Evolutionary conservation across 2,797 vertebrate species (phyloP), one percentile per base, ranked within the genome.

Genomic region (Ptychadena robeensis): DNA sequence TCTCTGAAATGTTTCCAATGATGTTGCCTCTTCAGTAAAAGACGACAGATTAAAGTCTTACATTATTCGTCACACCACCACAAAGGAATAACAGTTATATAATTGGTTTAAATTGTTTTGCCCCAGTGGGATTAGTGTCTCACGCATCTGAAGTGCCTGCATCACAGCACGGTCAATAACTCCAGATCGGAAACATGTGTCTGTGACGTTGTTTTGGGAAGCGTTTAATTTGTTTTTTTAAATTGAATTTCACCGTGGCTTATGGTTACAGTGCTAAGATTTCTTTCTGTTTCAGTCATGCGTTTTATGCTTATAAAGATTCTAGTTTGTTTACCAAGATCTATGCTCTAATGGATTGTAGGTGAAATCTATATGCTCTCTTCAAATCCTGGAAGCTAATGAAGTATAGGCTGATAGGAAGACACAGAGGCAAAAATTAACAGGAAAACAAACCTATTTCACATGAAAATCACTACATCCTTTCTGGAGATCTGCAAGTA

Each of bases 21-120:
- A 40, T 12, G 1, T 40, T 40, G 15, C 40, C 40, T n/a, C 25
- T 28, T 28, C 40, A 48, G 53, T n/a, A n/a, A 2, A 10, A 75
- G 68, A 30, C 40, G 30, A 30, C 44, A 31, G 44, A 25, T 6
- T 44, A 31, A 15, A 9, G 22, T 18, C 48, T 37, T 59, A 8
- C 34, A 27, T 2, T 11, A 10, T 67, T 25, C 11, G 30, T 63
- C 4, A 68, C 75, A 14, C 48, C 75, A 14, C 48, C 64, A 57
- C 72, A 40, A 27, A 69, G 80, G 53, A 70, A 74, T 74, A 59
- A 40, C 35, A 82, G 48, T 61, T 69, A 67, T 38, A 74, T 82
- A 82, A 82, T 82, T 82, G 73, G 48, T 34, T 68, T 61, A 40
- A 75, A 53, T 35, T 32, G 15, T n/a, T 8, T 76, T n/a, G 6